Conservation (phyloP, 2,113 vertebrate species). For the Esox niger region DNA sequence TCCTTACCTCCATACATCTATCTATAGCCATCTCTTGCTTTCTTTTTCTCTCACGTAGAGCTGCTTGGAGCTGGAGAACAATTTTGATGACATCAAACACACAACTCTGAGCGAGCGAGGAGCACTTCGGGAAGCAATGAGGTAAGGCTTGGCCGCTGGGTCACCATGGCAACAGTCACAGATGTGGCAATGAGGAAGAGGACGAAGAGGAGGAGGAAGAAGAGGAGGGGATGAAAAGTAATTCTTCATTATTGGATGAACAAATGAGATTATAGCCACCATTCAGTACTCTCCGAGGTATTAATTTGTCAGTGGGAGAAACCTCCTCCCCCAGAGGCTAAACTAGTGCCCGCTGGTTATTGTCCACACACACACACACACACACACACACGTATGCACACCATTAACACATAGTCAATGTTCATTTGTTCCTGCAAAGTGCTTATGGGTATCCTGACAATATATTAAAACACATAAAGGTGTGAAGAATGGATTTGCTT, state of each 20-base stretch:
- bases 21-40: slow-evolving; percentile 6
- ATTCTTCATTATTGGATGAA: slow-evolving; percentile 93
- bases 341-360: slow-evolving; percentile 78
- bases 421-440: slow-evolving; percentile 83
- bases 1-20: slow-evolving; percentile 18
- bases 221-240: slow-evolving; percentile 71
- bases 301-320: slow-evolving; percentile 86
- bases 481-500: background rate
- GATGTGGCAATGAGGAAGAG: slow-evolving; percentile 76
- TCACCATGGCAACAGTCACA: slow-evolving; percentile 92
- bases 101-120: slow-evolving; percentile 85
- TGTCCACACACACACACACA: slow-evolving; percentile 41
- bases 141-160: slow-evolving; percentile 78
- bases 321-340: slow-evolving; percentile 75
- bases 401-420: slow-evolving; percentile 81
- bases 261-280: slow-evolving; percentile 91
- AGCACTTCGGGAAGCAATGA: slow-evolving; percentile 89
- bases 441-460: background rate
- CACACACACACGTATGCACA: slow-evolving; percentile 52
- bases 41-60: slow-evolving; percentile 64
- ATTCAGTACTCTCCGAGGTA: slow-evolving; percentile 87
- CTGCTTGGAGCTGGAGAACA: slow-evolving; percentile 84
- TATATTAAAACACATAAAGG: background rate
- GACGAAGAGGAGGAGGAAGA: background rate
- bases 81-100: slow-evolving; percentile 90